These are phyloP conservation scores for Arnoldichthys spilopterus DNA, from an alignment of 2,797 vertebrate genomes.

Conservation along the genomic window DNA sequence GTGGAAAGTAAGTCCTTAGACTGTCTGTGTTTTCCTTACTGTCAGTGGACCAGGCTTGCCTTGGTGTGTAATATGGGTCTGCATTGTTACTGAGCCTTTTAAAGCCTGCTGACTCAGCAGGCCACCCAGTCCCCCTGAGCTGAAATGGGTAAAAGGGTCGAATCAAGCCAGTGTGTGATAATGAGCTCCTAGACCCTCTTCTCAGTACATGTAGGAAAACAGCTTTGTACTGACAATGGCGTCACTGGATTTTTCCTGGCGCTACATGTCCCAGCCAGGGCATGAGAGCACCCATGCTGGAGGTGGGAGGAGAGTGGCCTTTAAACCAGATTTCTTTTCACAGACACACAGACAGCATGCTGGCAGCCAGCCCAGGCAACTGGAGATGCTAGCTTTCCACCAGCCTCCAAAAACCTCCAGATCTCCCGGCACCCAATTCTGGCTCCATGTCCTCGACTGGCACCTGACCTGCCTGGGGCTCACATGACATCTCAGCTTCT, in stretches of 20 bases:
- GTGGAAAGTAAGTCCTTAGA: not conserved
- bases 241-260: constrained; percentile 56
- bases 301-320: constrained; percentile 53
- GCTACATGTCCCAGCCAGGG: constrained; percentile 26
- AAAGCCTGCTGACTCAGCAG: constrained; percentile 10
- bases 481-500: constrained; percentile 75
- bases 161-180: constrained; percentile 15
- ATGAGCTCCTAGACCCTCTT: constrained; percentile 16
- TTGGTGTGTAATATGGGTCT: constrained; percentile 4
- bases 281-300: constrained; percentile 56
- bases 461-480: constrained; percentile 74
- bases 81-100: constrained; percentile 11
- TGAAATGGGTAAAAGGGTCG: not conserved
- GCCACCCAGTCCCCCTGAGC: constrained; percentile 4
- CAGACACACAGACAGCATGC: constrained; percentile 55
- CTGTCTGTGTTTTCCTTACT: not conserved
- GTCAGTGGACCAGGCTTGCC: not conserved
- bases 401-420: constrained; percentile 41
- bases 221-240: constrained; percentile 47
- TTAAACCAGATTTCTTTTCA: constrained; percentile 63
- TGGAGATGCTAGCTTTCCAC: constrained; percentile 56
- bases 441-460: constrained; percentile 63
- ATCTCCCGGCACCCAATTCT: constrained; percentile 45
- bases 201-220: constrained; percentile 17
- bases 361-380: constrained; percentile 62